A percentile compares a stretch with the other conserved stretches of the same genome.
These are phyloP conservation scores for Xiphophorus birchmanni DNA, from an alignment of 2,797 vertebrate genomes.

Conservation along the genomic window DNA sequence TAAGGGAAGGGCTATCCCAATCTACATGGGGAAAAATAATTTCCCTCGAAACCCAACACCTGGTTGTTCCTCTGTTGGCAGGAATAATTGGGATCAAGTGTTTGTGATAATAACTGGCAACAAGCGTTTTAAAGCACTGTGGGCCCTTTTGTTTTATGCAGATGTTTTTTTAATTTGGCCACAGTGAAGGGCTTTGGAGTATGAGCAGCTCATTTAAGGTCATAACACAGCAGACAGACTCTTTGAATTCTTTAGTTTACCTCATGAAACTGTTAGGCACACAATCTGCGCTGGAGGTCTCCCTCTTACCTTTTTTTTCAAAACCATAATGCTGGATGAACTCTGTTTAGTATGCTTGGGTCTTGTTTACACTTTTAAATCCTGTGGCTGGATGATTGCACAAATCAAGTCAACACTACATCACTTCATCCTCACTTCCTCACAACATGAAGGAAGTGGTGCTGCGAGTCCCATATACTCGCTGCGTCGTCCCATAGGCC, in stretches of 20 bases:
- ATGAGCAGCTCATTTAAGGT: too few species aligned
- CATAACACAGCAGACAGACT: too few species aligned
- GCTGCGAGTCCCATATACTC: too few species aligned
- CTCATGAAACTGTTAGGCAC: not conserved
- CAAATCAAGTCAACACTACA: not conserved
- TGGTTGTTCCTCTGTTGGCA: not conserved
- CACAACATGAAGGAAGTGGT: too few species aligned
- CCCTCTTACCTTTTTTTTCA: not conserved
- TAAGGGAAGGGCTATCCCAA: not conserved
- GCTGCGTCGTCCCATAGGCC: too few species aligned
- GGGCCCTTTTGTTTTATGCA: not conserved
- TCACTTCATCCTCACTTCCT: not conserved
- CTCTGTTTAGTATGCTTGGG: not conserved
- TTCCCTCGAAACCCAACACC: not conserved
- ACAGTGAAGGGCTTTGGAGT: not conserved
- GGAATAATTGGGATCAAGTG: not conserved
- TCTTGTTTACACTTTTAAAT: not conserved
- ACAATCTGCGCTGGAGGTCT: not conserved
- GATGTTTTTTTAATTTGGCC: not conserved
- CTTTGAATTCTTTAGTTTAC: too few species aligned
- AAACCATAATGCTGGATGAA: not conserved
- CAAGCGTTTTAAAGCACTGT: too few species aligned
- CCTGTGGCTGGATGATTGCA: not conserved
- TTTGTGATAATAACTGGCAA: not conserved
- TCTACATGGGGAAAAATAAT: not conserved